Conservation (phyloP, 2,888 invertebrate genomes). For the Aspidapion aeneum region DNA sequence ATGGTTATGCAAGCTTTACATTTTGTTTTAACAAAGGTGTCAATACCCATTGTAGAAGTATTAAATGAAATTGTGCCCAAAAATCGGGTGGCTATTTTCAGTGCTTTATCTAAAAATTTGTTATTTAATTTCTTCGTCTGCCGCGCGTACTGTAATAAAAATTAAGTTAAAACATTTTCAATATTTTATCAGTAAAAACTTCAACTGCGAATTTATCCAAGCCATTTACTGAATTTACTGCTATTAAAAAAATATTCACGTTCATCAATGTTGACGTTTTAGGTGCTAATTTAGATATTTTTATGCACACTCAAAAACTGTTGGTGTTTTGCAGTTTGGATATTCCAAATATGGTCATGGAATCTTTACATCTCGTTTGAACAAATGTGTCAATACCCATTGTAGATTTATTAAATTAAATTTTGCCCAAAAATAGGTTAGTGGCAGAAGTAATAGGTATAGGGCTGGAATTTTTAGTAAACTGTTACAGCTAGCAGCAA, state of each 20-base stretch:
- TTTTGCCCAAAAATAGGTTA: conserved; percentile 23
- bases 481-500: conserved; percentile 21
- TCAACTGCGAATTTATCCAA: conserved; percentile 1
- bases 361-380: conserved; percentile 16
- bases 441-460: conserved; percentile 15
- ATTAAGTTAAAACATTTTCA: conserved; percentile 30
- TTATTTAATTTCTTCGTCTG: no score
- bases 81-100: no score
- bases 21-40: conserved; percentile 11
- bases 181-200: conserved; percentile 21
- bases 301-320: conserved; percentile 12
- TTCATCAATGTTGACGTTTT: conserved; percentile 10
- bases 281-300: conserved; percentile 9
- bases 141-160: conserved; percentile 30
- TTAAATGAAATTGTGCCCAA: conserved; percentile 27
- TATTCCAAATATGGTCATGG: conserved; percentile 24
- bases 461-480: conserved; percentile 17
- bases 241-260: conserved; percentile 9
- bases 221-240: neutral
- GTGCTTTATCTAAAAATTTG: no score
- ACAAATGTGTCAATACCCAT: conserved; percentile 5
- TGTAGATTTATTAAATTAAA: conserved; percentile 15
- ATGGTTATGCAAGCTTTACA: conserved; percentile 23
- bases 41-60: conserved; percentile 3
- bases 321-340: conserved; percentile 20